A percentile compares a stretch with the other conserved stretches of the same genome.
Evolutionary conservation across 2,113 vertebrate genomes (phyloP).

Genomic region (Mionectes macconnelli): DNA sequence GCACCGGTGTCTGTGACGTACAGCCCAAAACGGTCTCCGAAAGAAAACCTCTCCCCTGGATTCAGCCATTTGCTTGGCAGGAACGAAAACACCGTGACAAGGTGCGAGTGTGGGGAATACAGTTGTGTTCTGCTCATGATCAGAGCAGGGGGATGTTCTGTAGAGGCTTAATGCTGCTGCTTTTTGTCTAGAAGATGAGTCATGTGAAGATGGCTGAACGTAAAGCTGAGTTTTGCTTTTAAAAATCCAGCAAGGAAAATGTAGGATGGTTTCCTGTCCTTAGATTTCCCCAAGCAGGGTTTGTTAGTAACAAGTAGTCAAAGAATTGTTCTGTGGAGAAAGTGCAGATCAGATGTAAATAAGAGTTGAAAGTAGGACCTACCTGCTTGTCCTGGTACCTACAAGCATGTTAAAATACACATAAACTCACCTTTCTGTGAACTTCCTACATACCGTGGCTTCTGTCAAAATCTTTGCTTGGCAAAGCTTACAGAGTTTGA

Average conservation of each 20-base stretch:
- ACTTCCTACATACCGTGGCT: not conserved
- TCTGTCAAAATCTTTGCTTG: not conserved
- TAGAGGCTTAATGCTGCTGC: not conserved
- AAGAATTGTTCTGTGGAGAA: not conserved
- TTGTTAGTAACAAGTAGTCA: not conserved
- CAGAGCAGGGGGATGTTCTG: not conserved
- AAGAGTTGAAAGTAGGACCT: not conserved
- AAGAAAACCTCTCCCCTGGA: slow-evolving; percentile 93
- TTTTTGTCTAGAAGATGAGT: not conserved
- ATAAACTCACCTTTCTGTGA: not conserved
- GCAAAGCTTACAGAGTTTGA: not conserved
- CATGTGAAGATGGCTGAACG: not conserved
- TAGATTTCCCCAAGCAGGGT: not conserved
- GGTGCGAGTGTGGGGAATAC: slow-evolving; percentile 62
- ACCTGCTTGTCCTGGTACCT: not conserved
- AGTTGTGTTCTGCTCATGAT: not conserved
- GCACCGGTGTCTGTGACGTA: slow-evolving; percentile 84
- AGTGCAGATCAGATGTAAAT: not conserved
- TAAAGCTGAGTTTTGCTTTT: not conserved
- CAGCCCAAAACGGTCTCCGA: slow-evolving; percentile 93
- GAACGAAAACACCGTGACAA: slow-evolving; percentile 78
- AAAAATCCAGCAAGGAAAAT: not conserved
- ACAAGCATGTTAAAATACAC: not conserved
- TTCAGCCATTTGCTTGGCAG: slow-evolving; percentile 84
- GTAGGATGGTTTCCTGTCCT: not conserved